These are phyloP conservation scores for Seira ritae DNA, from an alignment of 2,888 invertebrate species.

Conservation along the genomic window DNA sequence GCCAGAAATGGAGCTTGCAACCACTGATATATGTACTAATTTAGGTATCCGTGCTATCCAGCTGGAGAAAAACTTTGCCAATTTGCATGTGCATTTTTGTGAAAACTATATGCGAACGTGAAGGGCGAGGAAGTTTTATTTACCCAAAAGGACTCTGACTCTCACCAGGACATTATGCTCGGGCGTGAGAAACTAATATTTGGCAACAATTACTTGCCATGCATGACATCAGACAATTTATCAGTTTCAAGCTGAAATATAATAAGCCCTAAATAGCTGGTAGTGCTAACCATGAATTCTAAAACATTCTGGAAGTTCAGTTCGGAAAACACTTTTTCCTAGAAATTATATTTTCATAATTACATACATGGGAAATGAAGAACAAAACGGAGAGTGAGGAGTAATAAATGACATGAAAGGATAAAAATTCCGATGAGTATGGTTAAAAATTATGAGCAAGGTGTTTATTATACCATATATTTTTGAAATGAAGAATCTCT, in stretches of 20 bases:
- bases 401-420: not conserved
- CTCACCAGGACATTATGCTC: not conserved
- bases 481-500: no score
- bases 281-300: not conserved
- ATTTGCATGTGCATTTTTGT: no score
- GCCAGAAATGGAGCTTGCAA: no score
- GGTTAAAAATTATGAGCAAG: no score
- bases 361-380: not conserved
- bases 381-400: not conserved
- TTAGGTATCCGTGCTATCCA: not conserved
- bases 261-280: not conserved
- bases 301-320: no score
- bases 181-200: not conserved
- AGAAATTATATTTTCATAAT: no score
- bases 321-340: no score
- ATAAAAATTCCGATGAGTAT: not conserved
- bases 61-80: no score
- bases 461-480: no score
- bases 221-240: conserved; percentile 28
- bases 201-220: conserved; percentile 1
- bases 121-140: not conserved
- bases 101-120: not conserved
- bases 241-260: not conserved
- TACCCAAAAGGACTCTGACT: not conserved
- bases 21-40: not conserved